Evolutionary conservation across 2,797 vertebrate genomes (phyloP), one percentile per base, ranked within the genome.

Genomic region (Vireo griseus): DNA sequence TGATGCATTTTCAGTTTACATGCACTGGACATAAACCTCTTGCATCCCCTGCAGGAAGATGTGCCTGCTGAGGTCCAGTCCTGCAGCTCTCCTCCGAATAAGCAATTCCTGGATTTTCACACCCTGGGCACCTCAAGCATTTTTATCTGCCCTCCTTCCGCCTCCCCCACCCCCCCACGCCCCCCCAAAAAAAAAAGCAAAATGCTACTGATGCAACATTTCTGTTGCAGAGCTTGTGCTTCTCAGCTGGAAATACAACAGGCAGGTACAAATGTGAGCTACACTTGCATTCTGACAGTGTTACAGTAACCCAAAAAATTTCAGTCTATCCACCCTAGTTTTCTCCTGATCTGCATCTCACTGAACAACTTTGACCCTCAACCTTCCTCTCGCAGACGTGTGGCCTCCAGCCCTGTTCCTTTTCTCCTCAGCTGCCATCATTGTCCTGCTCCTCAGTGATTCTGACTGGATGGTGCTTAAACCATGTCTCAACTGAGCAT

Each of bases 1-100:
- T 0, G 0, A 8, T 28, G 7, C 0, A 0, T 3, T 72, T 92
- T 33, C 33, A 31, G 17, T 50, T 66, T 51, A 24, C 7, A 10
- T 0, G 0, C 12, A 9, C 40, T 84, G 45, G 20, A 76, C 57
- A 80, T 11, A 16, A 47, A 4, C n/a, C 12, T 9, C 28, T 44
- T 45, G 35, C 26, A 50, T 31, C 10, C 15, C 25, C 20, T 39
- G 55, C 15, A 74, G 35, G 37, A 44, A 42, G 20, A 50, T 48
- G 19, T 33, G 47, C 20, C 10, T 1, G 0, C 31, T 11, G 37
- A 42, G 58, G 19, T 47, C 48, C 54, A n/a, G 15, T 20, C 42
- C 26, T 55, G 39, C 63, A 79, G 22, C 17, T 57, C 11, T 52
- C 31, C 37, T 51, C 51, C 2, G 1, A 44, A 22, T 10, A 31